Evolutionary conservation across 1,140 invertebrate species (phyloP).

Genomic region (Drosophila fuyamai): DNA sequence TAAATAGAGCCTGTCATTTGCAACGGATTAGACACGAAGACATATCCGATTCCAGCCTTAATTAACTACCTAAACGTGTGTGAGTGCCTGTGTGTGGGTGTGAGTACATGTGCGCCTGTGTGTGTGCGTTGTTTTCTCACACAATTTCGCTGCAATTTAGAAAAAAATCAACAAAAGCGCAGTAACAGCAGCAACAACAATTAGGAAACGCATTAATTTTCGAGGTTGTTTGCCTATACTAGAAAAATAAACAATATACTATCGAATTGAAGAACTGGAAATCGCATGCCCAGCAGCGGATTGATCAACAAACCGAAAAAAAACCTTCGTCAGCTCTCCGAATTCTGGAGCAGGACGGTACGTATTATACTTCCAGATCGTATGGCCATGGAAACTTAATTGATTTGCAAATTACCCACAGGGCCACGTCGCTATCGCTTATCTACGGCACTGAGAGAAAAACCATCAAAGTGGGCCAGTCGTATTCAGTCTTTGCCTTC

Average conservation of each 20-base stretch:
- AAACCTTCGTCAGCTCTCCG: slow-evolving; percentile 7
- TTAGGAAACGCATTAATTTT: slow-evolving; percentile 39
- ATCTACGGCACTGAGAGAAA: slow-evolving; percentile 24
- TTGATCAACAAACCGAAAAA: slow-evolving; percentile 15
- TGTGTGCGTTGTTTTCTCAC: slow-evolving; percentile 58
- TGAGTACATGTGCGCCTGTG: slow-evolving; percentile 9
- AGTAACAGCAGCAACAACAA: slow-evolving; percentile 37
- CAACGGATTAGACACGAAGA: not conserved
- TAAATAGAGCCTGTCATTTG: slow-evolving; percentile 13
- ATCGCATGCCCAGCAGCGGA: slow-evolving; percentile 2
- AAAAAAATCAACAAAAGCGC: slow-evolving; percentile 48
- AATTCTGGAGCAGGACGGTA: slow-evolving; percentile 30
- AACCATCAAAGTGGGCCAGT: not conserved
- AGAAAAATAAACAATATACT: slow-evolving; percentile 8
- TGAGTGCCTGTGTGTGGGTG: slow-evolving; percentile 10
- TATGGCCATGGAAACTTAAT: slow-evolving; percentile 16
- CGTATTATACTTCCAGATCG: slow-evolving; percentile 2
- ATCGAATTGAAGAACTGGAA: slow-evolving; percentile 1
- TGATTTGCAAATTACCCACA: slow-evolving; percentile 38
- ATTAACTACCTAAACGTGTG: slow-evolving; percentile 22
- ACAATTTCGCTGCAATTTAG: slow-evolving; percentile 55
- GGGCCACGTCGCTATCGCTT: slow-evolving; percentile 49
- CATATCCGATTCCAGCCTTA: slow-evolving; percentile 13
- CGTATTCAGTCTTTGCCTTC: not conserved
- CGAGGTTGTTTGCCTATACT: slow-evolving; percentile 34